Base-by-base conservation (phyloP, 2,888 invertebrate species). In the Athalia cordata region DNA sequence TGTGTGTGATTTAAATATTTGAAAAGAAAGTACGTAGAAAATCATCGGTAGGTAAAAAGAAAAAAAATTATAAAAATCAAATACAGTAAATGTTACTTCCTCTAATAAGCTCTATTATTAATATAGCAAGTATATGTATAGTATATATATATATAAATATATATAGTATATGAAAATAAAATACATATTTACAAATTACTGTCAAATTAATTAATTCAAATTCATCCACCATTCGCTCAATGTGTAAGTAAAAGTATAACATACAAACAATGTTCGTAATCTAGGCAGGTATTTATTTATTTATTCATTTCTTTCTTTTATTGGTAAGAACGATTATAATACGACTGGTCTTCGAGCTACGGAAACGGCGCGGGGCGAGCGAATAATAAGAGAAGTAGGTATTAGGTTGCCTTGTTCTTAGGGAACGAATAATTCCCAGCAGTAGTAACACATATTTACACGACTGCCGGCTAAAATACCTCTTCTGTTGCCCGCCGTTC, bases 101-200 rank as follows among this genome's bases (percentile, higher is more conserved):
- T 29, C 15, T 61, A 29, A 68, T 68, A 68, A 9, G 15, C 52
- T 68, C 15, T 52, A 52, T 43, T 29, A 67, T 68, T 59, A 64
- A 49, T 57, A 49, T 55, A 47, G 50, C 29, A 45, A 59, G 7
- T 77, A 50, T 77, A 55, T 64, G 55, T 72, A 76, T n/a, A 67
- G 15, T 64, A 66, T 70, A 61, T 65, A 65, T 65, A 65, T 11
- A 72, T 66, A 59, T 78, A 45, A 15, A 7, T 66, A 59, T 59
- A 59, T 55, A 55, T 9, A 59, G 52, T 62, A n/a, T 72, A 72
- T 59, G 72, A 72, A 64, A 78, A 81, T 79, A 68, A 80, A 78
- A 82, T 81, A 83, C 82, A 81, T 84, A 84, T 83, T 78, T 84
- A 84, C 82, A 84, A 82, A 80, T 62, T 80, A 72, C 49, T 72